phyloP scores from a whole-genome alignment of 2,113 vertebrate species.

The Maccullochella peelii region DNA sequence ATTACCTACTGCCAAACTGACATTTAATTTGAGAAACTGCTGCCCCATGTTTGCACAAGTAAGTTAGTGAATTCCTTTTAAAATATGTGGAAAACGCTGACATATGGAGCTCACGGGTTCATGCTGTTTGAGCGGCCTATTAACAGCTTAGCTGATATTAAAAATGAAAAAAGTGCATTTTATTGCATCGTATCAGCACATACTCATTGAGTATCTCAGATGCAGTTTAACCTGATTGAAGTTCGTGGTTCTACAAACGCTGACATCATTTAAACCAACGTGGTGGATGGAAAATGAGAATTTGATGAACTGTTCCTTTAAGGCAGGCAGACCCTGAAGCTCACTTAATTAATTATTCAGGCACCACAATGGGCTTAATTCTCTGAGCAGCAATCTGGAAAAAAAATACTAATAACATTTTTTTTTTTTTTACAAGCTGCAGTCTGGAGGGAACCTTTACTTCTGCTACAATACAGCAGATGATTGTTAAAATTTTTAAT shows the following conservation, averaged over 20 bases:
- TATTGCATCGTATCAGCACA: not conserved
- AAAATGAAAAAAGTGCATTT: no score
- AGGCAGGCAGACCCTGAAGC: conserved; percentile 9
- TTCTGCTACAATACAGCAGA: conserved; percentile 13
- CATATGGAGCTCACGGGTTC: not conserved
- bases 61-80: not conserved
- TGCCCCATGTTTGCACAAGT: not conserved
- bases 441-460: conserved; percentile 43
- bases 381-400: conserved; percentile 25
- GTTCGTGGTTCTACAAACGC: not conserved
- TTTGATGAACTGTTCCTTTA: not conserved
- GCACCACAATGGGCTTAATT: conserved; percentile 27
- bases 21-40: not conserved
- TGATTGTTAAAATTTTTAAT: conserved; percentile 45
- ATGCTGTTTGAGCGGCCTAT: not conserved
- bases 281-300: not conserved
- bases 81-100: not conserved
- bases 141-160: not conserved
- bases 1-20: not conserved
- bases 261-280: not conserved
- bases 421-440: conserved; percentile 25
- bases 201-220: not conserved
- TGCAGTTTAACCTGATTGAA: not conserved
- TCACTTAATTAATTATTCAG: conserved; percentile 31
- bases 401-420: conserved; percentile 13